Evolutionary conservation across 2,888 invertebrate genomes (phyloP), one percentile per base, ranked within the genome.

Genomic region (Xestoiulus laeticollis): DNA sequence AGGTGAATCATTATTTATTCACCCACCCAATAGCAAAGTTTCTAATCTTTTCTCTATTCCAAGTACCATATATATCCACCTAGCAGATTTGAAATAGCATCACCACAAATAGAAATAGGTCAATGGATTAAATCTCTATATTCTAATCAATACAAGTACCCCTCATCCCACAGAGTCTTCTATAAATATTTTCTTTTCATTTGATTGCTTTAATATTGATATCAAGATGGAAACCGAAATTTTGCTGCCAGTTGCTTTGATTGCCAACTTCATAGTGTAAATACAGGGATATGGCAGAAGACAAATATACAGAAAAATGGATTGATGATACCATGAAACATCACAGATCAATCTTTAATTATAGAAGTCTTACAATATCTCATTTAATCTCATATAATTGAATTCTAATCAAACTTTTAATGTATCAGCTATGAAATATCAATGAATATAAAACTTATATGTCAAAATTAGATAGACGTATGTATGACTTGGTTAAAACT

Each of bases 181-280:
- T 14, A 78, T 78, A 78, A 78, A 78, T 78, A 78, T 78, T 78
- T 78, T 78, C 78, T 26, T 78, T 78, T 78, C 78, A 78, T 78
- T 30, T 16, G 2, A 78, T 78, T 30, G 78, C 78, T 78, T 78
- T 78, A 78, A 30, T 78, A 78, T 78, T 78, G 78, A 78, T 78
- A 30, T 14, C 3, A 78, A 30, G 30, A 16, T 78, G 30, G 78
- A 30, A 30, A 78, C 78, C 78, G 12, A 26, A 30, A 14, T 78
- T 78, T 78, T 26, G 14, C 78, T 26, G 30, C 14, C 16, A 78
- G 26, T 26, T 6, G 16, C 78, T 26, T 26, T 78, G 78, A 78
- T 78, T 78, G 78, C 59, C 0, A 78, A 3, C 2, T 53, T 78
- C 59, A 59, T 59, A 38, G 4, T 38, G 38, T 6, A 59, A 59